Evolutionary conservation across 1,140 invertebrate species (phyloP).

Genomic region (Neodiprion fabricii): DNA sequence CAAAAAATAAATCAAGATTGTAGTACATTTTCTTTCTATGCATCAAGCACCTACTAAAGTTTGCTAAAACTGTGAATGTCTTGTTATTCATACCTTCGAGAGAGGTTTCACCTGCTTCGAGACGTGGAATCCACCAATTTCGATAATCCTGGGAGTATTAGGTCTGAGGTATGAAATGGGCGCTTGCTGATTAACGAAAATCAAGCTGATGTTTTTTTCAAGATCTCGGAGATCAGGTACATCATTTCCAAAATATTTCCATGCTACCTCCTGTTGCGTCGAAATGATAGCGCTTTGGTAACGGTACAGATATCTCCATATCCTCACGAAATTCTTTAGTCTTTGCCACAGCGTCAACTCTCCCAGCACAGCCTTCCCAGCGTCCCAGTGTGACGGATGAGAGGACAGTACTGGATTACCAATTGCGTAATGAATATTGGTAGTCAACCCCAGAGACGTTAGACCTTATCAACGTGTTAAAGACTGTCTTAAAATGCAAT

Average conservation of each 20-base stretch:
- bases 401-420: constrained; percentile 32
- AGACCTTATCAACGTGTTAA: constrained; percentile 20
- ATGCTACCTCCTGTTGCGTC: constrained; percentile 46
- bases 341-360: constrained; percentile 27
- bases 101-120: constrained; percentile 25
- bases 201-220: constrained; percentile 49
- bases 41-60: not conserved
- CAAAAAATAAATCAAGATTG: constrained; percentile 16
- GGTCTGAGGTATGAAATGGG: constrained; percentile 62
- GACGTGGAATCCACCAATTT: constrained; percentile 63
- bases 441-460: constrained; percentile 14
- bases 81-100: constrained; percentile 35
- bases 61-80: too few relatives aligned
- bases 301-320: constrained; percentile 11
- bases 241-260: constrained; percentile 46
- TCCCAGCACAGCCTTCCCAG: constrained; percentile 10
- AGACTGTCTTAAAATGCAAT: too few relatives aligned
- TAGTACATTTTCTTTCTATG: not conserved
- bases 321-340: constrained; percentile 26
- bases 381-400: constrained; percentile 36
- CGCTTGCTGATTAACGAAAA: constrained; percentile 66
- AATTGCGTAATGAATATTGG: constrained; percentile 10
- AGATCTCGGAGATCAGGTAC: constrained; percentile 39
- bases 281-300: constrained; percentile 27
- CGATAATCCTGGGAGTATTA: constrained; percentile 60